phyloP scores from a whole-genome alignment of 1,140 invertebrate genomes.

The Macrotrachela quadricornifera region DNA sequence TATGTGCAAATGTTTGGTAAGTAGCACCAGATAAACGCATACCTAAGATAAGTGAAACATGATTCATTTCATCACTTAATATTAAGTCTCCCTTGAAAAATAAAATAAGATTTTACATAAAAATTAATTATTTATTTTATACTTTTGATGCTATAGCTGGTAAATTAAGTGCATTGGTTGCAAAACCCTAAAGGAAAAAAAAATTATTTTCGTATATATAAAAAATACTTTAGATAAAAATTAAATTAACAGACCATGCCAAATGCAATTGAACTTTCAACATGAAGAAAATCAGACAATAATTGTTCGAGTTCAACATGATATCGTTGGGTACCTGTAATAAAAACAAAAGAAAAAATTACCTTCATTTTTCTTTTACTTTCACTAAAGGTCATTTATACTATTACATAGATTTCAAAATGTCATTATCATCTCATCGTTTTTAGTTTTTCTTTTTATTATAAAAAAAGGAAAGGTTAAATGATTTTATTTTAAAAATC shows the following conservation, averaged over 20 bases:
- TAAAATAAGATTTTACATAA: not conserved
- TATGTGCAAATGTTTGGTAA: constrained; percentile 68
- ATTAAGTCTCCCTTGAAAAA: constrained; percentile 49
- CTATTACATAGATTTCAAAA: too few relatives aligned
- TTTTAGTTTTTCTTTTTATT: too few relatives aligned
- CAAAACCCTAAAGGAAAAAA: constrained; percentile 45
- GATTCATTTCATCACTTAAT: constrained; percentile 84
- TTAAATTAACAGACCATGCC: constrained; percentile 51
- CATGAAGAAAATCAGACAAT: constrained; percentile 69
- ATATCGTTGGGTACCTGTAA: constrained; percentile 27
- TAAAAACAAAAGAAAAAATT: not conserved
- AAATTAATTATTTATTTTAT: not conserved
- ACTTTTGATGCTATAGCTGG: constrained; percentile 57
- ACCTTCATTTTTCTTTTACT: too few relatives aligned
- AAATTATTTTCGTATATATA: too few relatives aligned
- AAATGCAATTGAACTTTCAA: constrained; percentile 78
- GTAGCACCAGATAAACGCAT: constrained; percentile 62
- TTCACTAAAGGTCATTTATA: too few relatives aligned
- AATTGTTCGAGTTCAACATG: constrained; percentile 59
- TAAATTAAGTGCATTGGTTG: constrained; percentile 81
- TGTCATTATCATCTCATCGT: too few relatives aligned
- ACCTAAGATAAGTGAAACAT: constrained; percentile 81
- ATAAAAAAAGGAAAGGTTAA: too few relatives aligned
- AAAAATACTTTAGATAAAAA: too few relatives aligned
- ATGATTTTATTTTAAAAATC: too few relatives aligned